Evolutionary conservation across 2,113 vertebrate species (phyloP).

Genomic region (Edolisoma coerulescens): DNA sequence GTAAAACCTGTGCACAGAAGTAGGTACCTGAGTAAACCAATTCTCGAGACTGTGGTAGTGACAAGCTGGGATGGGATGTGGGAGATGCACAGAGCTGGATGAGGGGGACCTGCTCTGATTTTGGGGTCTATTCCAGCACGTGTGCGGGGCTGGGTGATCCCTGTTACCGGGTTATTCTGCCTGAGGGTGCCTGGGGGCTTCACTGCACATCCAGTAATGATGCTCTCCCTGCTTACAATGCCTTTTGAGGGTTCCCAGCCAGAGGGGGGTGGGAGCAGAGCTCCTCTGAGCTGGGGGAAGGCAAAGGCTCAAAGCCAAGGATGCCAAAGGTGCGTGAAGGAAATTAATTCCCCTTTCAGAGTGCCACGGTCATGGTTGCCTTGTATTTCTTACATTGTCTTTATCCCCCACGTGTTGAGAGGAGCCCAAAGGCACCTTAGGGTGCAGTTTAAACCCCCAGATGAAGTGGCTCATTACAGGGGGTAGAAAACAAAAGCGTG

Average conservation of each 20-base stretch:
- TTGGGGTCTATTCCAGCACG: neutral
- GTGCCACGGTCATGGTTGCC: neutral
- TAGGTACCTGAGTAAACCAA: neutral
- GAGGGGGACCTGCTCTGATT: neutral
- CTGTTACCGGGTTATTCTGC: neutral
- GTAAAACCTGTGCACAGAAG: neutral
- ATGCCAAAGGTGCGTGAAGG: neutral
- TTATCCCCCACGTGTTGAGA: accelerated
- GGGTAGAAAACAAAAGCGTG: neutral
- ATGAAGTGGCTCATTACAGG: neutral
- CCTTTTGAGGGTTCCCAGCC: neutral
- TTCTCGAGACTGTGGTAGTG: accelerated
- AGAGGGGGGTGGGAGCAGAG: neutral
- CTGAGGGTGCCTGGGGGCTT: neutral
- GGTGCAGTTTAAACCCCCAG: neutral
- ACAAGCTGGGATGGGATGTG: neutral
- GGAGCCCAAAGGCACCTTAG: accelerated
- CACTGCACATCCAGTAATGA: no score
- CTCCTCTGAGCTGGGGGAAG: neutral
- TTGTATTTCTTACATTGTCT: neutral
- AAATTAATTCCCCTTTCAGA: neutral
- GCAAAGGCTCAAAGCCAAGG: neutral
- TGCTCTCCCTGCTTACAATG: neutral
- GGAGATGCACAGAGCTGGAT: neutral
- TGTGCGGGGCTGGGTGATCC: neutral